Evolutionary conservation across 2,888 invertebrate species (phyloP).

Genomic region (Thereva nobilitata): DNA sequence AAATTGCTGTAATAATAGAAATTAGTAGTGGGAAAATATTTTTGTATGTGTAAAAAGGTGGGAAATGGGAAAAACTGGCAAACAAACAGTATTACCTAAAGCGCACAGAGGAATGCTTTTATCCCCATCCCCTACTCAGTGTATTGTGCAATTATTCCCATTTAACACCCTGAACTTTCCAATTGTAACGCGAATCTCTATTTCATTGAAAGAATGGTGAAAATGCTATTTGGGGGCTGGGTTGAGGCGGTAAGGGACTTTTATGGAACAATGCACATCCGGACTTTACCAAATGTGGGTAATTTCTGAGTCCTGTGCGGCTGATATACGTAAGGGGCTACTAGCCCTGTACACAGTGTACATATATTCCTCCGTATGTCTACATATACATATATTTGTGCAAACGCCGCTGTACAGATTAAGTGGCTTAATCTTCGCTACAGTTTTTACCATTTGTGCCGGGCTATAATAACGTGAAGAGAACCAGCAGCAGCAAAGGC

Average conservation of each 20-base stretch:
- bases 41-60: too few relatives aligned
- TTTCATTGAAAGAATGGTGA: too few relatives aligned
- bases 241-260: background rate
- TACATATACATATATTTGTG: constrained; percentile 22
- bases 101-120: constrained; percentile 25
- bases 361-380: constrained; percentile 2
- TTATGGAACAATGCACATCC: constrained; percentile 29
- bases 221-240: background rate
- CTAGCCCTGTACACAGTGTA: background rate
- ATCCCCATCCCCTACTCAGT: constrained; percentile 7
- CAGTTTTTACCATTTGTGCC: constrained; percentile 26
- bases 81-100: too few relatives aligned
- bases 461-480: constrained; percentile 25
- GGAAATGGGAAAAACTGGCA: too few relatives aligned
- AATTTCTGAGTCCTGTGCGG: constrained; percentile 19
- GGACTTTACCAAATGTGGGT: constrained; percentile 18
- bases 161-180: constrained; percentile 31
- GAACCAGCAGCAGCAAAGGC: constrained; percentile 5
- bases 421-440: constrained; percentile 31
- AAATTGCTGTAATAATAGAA: too few relatives aligned
- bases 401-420: constrained; percentile 24
- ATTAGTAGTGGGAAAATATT: too few relatives aligned
- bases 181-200: constrained; percentile 5
- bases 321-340: background rate
- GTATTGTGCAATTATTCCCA: constrained; percentile 32